Conservation (phyloP, 2,797 vertebrate genomes). For the Microhierax caerulescens region DNA sequence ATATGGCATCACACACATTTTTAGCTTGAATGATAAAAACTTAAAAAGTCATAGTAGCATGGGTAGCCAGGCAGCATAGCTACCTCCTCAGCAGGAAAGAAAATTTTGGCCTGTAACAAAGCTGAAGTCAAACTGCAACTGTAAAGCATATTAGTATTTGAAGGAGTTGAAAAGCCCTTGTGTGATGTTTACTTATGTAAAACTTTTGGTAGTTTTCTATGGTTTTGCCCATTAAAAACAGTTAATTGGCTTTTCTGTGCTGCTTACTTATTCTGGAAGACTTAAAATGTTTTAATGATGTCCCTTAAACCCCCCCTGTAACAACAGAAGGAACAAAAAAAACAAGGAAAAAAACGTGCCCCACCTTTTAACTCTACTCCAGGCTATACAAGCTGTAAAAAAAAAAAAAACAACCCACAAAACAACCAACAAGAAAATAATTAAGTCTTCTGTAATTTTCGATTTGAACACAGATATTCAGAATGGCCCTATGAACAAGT, state of each 20-base stretch:
- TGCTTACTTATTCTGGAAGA: not conserved
- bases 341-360: fast-evolving
- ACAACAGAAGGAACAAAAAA: not conserved
- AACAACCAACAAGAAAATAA: no score
- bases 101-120: not conserved
- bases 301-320: not conserved
- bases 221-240: not conserved
- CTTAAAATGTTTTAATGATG: not conserved
- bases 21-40: not conserved
- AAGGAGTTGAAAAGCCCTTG: not conserved
- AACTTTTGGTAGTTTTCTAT: not conserved
- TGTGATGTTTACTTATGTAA: not conserved
- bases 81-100: not conserved
- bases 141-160: not conserved
- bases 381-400: not conserved
- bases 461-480: not conserved
- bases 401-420: no score
- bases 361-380: not conserved
- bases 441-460: not conserved
- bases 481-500: not conserved
- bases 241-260: not conserved
- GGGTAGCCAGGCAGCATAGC: not conserved
- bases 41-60: not conserved
- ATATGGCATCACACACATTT: not conserved
- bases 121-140: not conserved